Evolutionary conservation across 2,113 vertebrate genomes (phyloP).

Genomic region (Tachysurus fulvidraco): DNA sequence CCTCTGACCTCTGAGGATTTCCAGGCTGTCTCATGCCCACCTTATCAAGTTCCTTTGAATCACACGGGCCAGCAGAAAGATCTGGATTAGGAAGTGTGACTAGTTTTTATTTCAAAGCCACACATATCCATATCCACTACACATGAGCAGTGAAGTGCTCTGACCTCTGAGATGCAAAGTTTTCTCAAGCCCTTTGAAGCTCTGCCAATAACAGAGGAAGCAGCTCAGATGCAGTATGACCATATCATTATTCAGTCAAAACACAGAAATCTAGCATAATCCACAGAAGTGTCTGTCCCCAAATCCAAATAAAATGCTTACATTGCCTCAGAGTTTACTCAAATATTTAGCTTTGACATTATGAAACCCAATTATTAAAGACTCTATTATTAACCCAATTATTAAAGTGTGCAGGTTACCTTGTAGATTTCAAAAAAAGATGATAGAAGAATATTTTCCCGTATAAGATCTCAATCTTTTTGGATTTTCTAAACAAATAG

Average conservation of each 20-base stretch:
- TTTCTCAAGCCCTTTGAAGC: conserved; percentile 50
- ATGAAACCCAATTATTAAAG: not conserved
- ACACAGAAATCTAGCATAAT: conserved; percentile 30
- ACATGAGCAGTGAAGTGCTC: conserved; percentile 34
- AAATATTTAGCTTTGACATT: not conserved
- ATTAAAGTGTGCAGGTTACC: not conserved
- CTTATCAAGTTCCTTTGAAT: conserved; percentile 32
- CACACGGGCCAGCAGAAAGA: conserved; percentile 15
- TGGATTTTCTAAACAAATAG: not conserved
- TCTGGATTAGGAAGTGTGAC: conserved; percentile 25
- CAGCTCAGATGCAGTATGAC: conserved; percentile 27
- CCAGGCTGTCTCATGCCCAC: conserved; percentile 1
- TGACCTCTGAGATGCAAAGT: conserved; percentile 44
- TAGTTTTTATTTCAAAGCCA: conserved; percentile 58
- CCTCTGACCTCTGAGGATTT: conserved; percentile 10
- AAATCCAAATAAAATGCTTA: conserved; percentile 22
- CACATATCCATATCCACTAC: conserved; percentile 42
- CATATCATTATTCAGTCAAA: conserved; percentile 45
- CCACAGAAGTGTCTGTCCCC: not conserved
- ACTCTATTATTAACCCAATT: too few relatives aligned
- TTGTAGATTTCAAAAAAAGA: not conserved
- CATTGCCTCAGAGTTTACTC: not conserved
- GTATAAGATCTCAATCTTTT: not conserved
- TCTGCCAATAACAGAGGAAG: conserved; percentile 35
- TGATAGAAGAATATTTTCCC: not conserved